Evolutionary conservation across 2,888 invertebrate species (phyloP).

Genomic region (Zygaena filipendulae): DNA sequence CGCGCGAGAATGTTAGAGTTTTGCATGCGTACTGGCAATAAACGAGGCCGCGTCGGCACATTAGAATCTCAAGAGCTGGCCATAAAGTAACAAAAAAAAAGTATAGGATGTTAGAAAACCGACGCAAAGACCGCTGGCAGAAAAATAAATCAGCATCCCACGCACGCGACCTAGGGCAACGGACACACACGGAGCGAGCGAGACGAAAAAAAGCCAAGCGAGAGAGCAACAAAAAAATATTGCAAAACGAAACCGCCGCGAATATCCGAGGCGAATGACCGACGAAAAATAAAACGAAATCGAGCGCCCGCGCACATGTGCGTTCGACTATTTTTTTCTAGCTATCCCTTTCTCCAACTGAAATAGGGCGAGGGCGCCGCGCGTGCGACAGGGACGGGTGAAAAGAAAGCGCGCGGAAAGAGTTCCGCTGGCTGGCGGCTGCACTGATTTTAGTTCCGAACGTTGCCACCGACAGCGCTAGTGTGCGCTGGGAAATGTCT

Average conservation of each 20-base stretch:
- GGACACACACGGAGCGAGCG: conserved; percentile 43
- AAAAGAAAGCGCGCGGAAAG: conserved; percentile 61
- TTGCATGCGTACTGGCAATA: too few species aligned
- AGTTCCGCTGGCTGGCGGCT: conserved; percentile 46
- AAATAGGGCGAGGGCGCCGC: conserved; percentile 32
- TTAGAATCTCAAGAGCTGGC: too few species aligned
- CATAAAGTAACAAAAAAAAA: too few species aligned
- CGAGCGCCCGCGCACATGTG: conserved; percentile 58
- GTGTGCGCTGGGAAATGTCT: conserved; percentile 45
- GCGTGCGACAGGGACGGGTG: conserved; percentile 36
- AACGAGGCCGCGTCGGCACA: too few species aligned
- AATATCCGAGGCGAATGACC: conserved; percentile 60
- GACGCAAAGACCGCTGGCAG: conserved; percentile 26
- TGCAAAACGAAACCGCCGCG: conserved; percentile 30
- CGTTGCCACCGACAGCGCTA: conserved; percentile 43
- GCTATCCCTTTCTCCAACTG: conserved; percentile 47
- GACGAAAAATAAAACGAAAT: conserved; percentile 63
- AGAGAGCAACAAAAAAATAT: conserved; percentile 37
- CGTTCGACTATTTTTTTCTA: conserved; percentile 58
- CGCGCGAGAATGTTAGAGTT: too few species aligned
- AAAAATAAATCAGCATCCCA: conserved; percentile 38
- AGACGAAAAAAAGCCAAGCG: conserved; percentile 32
- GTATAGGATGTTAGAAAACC: conserved; percentile 45
- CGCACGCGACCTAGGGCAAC: conserved; percentile 53
- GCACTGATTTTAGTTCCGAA: conserved; percentile 48